These are phyloP conservation scores for Trichonephila clavata DNA, from an alignment of 1,140 invertebrate genomes.

Conservation along the genomic window DNA sequence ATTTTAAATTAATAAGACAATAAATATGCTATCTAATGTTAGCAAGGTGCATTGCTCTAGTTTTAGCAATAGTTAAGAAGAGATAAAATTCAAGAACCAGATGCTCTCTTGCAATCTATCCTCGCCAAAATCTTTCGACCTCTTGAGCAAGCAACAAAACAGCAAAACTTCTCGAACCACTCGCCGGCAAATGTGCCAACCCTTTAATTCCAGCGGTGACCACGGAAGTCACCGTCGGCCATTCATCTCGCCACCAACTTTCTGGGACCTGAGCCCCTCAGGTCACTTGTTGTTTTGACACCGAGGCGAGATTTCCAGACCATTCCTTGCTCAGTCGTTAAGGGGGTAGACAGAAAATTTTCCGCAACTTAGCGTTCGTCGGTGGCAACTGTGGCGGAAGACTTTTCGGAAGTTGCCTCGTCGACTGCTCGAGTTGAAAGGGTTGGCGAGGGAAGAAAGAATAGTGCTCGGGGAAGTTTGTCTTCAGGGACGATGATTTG, in stretches of 20 bases:
- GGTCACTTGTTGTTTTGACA: conserved; percentile 70
- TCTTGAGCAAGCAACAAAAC: neutral
- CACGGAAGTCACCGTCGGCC: neutral
- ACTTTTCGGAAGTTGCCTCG: conserved; percentile 18
- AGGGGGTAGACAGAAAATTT: conserved; percentile 33
- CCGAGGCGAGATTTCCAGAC: neutral
- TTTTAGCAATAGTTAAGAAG: neutral
- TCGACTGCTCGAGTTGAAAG: conserved; percentile 6
- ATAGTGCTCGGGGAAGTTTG: neutral
- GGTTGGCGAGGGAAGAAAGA: neutral
- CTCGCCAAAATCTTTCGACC: neutral
- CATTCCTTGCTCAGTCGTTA: conserved; percentile 38
- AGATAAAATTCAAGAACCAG: neutral
- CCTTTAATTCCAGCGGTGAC: neutral
- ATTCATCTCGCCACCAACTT: conserved; percentile 32
- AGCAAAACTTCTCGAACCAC: conserved; percentile 14
- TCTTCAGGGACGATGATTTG: neutral
- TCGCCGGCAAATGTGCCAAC: conserved; percentile 39
- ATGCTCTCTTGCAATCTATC: neutral
- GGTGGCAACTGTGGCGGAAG: conserved; percentile 33
- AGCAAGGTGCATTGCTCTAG: too few relatives aligned
- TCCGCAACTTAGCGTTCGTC: conserved; percentile 13
- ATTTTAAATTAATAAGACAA: too few relatives aligned
- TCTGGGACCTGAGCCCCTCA: conserved; percentile 1
- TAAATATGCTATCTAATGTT: too few relatives aligned